Evolutionary conservation across 2,113 vertebrate genomes (phyloP).

Genomic region (Catharus fuscescens): DNA sequence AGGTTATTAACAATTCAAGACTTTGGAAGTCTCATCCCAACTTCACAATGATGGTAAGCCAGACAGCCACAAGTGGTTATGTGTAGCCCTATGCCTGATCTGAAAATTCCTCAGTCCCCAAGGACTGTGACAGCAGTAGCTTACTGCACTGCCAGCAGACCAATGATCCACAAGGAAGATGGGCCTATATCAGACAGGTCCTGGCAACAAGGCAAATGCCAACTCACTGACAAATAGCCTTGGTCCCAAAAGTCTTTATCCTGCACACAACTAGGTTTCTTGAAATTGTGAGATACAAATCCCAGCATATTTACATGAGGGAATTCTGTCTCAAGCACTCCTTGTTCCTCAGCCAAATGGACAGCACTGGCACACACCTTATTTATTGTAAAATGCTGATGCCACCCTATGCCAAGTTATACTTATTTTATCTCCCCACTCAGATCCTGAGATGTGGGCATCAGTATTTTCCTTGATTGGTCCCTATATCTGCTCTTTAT

Average conservation of each 20-base stretch:
- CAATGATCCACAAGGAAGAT: neutral
- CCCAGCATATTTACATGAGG: neutral
- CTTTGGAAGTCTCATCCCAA: neutral
- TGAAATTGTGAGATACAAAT: neutral
- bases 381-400: neutral
- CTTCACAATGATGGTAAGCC: neutral
- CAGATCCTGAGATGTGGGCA: neutral
- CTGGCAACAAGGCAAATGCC: neutral
- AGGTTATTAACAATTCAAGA: neutral
- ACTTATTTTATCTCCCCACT: neutral
- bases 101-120: neutral
- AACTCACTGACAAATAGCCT: neutral
- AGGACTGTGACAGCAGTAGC: neutral
- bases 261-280: neutral
- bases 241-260: neutral
- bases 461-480: neutral
- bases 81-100: neutral
- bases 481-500: neutral
- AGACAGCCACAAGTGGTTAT: neutral
- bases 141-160: neutral
- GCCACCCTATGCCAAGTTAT: neutral
- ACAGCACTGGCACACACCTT: neutral
- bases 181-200: fast-evolving
- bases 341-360: neutral
- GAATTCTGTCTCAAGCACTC: neutral